phyloP scores from a whole-genome alignment of 2,113 vertebrate species.

The Baryphthengus martii region DNA sequence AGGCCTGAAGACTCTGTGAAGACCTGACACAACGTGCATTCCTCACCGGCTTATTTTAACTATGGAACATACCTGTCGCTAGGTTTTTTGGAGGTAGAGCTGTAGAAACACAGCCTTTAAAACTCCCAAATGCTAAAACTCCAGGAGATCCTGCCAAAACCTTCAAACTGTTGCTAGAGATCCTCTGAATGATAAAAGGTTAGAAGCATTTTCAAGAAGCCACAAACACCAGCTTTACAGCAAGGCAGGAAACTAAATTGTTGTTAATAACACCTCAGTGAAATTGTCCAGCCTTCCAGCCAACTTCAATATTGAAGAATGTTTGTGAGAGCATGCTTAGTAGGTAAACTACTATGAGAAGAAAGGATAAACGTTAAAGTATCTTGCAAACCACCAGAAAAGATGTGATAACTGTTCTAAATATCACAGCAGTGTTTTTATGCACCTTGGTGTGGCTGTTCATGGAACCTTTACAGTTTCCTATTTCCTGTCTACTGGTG shows the following conservation, averaged over 20 bases:
- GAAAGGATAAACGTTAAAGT: neutral
- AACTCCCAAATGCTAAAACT: neutral
- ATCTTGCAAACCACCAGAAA: neutral
- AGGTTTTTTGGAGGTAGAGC: neutral
- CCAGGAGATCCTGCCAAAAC: neutral
- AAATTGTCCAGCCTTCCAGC: neutral
- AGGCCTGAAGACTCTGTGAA: neutral
- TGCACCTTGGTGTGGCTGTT: neutral
- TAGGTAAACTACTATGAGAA: neutral
- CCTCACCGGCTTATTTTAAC: neutral
- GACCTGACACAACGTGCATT: neutral
- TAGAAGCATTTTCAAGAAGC: neutral
- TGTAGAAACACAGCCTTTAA: neutral
- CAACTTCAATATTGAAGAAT: neutral
- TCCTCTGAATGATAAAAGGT: neutral
- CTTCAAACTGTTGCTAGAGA: neutral
- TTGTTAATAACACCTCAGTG: neutral
- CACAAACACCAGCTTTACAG: neutral
- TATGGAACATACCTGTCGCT: neutral
- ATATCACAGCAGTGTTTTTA: neutral
- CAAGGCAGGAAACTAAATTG: neutral
- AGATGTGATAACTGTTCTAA: neutral
- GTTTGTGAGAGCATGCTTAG: rapidly evolving
- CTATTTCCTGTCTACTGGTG: neutral
- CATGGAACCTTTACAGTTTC: neutral